These are phyloP conservation scores for Perccottus glenii DNA, from an alignment of 2,113 vertebrate genomes.

Conservation along the genomic window DNA sequence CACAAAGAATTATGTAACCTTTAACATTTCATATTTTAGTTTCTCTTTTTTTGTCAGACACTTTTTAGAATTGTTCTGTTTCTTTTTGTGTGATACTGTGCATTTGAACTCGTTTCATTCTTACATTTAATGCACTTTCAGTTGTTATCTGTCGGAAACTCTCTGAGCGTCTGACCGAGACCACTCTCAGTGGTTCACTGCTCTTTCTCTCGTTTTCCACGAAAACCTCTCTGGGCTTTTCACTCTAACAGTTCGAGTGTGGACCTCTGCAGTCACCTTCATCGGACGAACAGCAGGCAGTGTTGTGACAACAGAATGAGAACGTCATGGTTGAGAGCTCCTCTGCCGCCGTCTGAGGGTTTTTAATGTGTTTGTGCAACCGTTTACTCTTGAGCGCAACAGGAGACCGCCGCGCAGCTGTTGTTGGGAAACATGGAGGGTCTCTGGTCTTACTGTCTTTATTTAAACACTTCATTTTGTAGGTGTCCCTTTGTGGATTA, in stretches of 20 bases:
- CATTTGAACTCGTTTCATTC: too few species aligned
- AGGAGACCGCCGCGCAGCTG: conserved; percentile 2
- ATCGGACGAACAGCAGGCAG: conserved; percentile 40
- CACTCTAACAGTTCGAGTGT: conserved; percentile 39
- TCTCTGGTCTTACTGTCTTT: too few species aligned
- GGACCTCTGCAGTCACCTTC: conserved; percentile 25
- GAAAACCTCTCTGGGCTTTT: conserved; percentile 7
- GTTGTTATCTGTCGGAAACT: too few species aligned
- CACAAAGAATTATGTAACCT: too few species aligned
- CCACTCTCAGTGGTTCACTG: conserved; percentile 9
- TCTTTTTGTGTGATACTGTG: too few species aligned
- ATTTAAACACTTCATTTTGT: too few species aligned
- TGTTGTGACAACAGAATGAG: conserved; percentile 75
- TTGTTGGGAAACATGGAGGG: background rate
- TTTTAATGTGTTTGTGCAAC: conserved; percentile 6
- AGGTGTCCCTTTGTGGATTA: too few species aligned
- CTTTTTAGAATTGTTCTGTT: too few species aligned
- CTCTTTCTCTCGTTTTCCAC: conserved; percentile 19
- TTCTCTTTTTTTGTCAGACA: too few species aligned
- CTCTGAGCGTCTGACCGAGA: background rate
- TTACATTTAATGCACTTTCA: too few species aligned
- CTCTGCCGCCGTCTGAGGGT: conserved; percentile 22
- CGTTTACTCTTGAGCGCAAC: conserved; percentile 28
- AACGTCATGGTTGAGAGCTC: conserved; percentile 62
- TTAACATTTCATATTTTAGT: too few species aligned